Conservation (phyloP, 2,888 invertebrate genomes). For the Kuschelorhynchus macadamiae region DNA sequence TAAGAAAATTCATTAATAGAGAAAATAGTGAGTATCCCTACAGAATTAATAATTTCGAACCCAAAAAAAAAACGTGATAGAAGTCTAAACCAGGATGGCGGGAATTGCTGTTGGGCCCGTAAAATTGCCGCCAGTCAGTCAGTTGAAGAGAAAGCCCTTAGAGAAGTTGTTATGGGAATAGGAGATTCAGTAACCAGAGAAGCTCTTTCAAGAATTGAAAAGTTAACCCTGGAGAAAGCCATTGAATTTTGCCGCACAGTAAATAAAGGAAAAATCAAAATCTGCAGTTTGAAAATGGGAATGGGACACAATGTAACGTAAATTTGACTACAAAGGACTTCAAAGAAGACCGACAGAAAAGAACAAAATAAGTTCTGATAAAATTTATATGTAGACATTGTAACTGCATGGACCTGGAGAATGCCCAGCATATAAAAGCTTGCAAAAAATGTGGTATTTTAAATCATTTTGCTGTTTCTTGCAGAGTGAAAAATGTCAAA, state of each 20-base stretch:
- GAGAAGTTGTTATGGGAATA: slow-evolving; percentile 47
- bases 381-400: slow-evolving; percentile 47
- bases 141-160: not conserved
- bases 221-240: slow-evolving; percentile 50
- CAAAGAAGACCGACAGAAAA: not conserved
- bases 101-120: too few species aligned
- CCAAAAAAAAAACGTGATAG: too few species aligned
- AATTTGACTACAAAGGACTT: not conserved
- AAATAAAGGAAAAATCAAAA: slow-evolving; percentile 50
- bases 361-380: slow-evolving; percentile 2
- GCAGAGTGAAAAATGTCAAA: slow-evolving; percentile 42
- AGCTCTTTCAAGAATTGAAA: slow-evolving; percentile 50
- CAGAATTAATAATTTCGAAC: too few species aligned
- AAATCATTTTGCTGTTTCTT: slow-evolving; percentile 51
- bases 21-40: too few species aligned
- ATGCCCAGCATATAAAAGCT: slow-evolving; percentile 53
- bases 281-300: slow-evolving; percentile 6
- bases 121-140: too few species aligned
- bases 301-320: not conserved
- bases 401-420: slow-evolving; percentile 48
- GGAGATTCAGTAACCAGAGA: slow-evolving; percentile 47
- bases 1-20: too few species aligned
- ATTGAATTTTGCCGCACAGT: slow-evolving; percentile 50
- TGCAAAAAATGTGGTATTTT: slow-evolving; percentile 48
- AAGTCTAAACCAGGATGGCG: too few species aligned